phyloP scores from a whole-genome alignment of 2,113 vertebrate species.

The Clupea harengus region DNA sequence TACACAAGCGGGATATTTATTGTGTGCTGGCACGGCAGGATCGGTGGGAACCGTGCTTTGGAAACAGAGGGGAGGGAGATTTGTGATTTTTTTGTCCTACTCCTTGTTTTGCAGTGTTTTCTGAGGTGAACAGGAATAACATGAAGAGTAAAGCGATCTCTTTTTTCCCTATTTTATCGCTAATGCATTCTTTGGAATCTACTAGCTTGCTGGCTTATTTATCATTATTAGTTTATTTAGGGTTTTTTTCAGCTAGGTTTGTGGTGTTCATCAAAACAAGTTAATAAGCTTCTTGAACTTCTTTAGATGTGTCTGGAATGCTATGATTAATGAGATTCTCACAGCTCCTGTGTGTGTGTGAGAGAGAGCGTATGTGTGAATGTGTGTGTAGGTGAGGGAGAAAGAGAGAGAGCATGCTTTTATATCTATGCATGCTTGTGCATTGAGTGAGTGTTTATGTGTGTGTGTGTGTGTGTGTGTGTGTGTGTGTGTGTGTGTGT shows the following conservation, averaged over 20 bases:
- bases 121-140: slow-evolving; percentile 22
- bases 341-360: not conserved
- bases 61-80: not conserved
- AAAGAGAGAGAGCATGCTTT: not conserved
- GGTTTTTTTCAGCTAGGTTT: not conserved
- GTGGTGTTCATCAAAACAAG: not conserved
- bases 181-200: slow-evolving; percentile 14
- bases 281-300: not conserved
- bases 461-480: slow-evolving; percentile 39
- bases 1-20: slow-evolving; percentile 50
- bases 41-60: slow-evolving; percentile 24
- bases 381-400: slow-evolving; percentile 4
- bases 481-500: slow-evolving; percentile 26
- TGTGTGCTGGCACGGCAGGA: slow-evolving; percentile 42
- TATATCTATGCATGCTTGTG: not conserved
- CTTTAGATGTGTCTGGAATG: not conserved
- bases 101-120: not conserved
- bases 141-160: not conserved
- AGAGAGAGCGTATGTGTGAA: not conserved
- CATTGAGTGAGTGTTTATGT: slow-evolving; percentile 27
- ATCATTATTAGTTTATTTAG: not conserved
- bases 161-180: not conserved
- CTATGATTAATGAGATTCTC: not conserved
- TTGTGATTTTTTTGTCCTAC: slow-evolving; percentile 19
- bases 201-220: not conserved